Evolutionary conservation across 37 sponge, comb jelly and placozoan genomes (phyloP).

Genomic region (Mnemiopsis leidyi): DNA sequence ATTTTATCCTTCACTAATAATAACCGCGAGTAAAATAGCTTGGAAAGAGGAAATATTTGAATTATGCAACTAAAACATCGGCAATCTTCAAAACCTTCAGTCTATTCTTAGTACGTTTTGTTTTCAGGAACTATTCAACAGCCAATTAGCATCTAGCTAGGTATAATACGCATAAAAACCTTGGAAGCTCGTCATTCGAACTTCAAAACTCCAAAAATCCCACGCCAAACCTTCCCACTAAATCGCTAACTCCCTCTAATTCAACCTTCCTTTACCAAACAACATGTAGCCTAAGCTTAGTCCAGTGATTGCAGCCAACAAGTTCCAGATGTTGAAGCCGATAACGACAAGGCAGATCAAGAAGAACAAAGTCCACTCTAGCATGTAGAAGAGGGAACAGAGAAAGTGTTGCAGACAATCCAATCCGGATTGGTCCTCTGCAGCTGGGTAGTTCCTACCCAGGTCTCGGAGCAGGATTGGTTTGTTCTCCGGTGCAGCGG

Average conservation of each 20-base stretch:
- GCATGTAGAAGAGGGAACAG: background rate
- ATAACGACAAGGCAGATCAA: background rate
- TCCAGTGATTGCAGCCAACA: background rate
- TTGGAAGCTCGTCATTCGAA: no score
- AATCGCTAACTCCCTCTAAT: background rate
- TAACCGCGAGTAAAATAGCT: background rate
- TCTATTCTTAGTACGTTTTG: background rate
- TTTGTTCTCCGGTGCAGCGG: background rate
- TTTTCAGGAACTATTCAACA: background rate
- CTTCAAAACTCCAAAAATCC: no score
- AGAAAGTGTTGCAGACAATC: background rate
- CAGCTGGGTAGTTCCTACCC: background rate
- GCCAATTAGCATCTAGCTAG: background rate
- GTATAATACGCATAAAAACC: no score
- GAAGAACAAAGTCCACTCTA: constrained; percentile 17
- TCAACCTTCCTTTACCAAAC: background rate
- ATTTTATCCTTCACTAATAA: background rate
- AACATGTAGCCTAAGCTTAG: background rate
- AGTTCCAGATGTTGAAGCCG: background rate
- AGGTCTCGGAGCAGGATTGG: background rate
- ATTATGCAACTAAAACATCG: background rate
- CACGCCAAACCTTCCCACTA: no score
- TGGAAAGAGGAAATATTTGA: background rate
- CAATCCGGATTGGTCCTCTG: background rate
- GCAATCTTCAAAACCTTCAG: background rate